These are phyloP conservation scores for Meda fulgida DNA, from an alignment of 2,797 vertebrate species.

Conservation along the genomic window DNA sequence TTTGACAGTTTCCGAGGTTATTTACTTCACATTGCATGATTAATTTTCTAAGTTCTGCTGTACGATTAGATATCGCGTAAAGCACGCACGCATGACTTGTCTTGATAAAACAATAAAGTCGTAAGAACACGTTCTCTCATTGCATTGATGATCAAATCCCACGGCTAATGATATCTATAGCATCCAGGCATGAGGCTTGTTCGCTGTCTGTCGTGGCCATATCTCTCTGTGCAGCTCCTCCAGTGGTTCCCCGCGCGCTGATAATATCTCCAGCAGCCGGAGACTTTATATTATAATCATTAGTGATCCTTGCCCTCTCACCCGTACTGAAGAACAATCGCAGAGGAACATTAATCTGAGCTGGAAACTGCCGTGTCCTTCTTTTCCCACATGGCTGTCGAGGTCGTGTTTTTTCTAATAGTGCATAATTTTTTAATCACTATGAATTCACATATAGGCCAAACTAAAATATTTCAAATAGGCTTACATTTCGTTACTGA, in stretches of 20 bases:
- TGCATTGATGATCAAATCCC: conserved; percentile 53
- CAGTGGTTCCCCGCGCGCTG: conserved; percentile 63
- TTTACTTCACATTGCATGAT: neutral
- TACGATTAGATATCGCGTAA: neutral
- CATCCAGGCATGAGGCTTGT: conserved; percentile 56
- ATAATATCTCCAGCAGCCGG: conserved; percentile 71
- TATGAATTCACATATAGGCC: neutral
- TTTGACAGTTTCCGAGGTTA: neutral
- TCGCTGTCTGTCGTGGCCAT: conserved; percentile 36
- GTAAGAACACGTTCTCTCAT: conserved; percentile 70
- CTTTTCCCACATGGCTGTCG: conserved; percentile 47
- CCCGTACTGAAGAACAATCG: conserved; percentile 64
- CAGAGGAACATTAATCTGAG: conserved; percentile 65
- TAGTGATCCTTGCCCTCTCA: conserved; percentile 73
- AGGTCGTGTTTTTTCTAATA: neutral
- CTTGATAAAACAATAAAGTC: conserved; percentile 13
- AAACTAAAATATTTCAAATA: neutral
- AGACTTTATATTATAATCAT: conserved; percentile 71
- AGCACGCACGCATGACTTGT: conserved; percentile 2
- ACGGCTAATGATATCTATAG: conserved; percentile 58
- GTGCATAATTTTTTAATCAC: conserved; percentile 34
- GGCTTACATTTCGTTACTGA: neutral
- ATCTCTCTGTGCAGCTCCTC: conserved; percentile 64
- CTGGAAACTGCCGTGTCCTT: conserved; percentile 54
- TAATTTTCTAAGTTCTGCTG: neutral